phyloP scores from a whole-genome alignment of 2,113 vertebrate species.

The Hypomesus transpacificus region DNA sequence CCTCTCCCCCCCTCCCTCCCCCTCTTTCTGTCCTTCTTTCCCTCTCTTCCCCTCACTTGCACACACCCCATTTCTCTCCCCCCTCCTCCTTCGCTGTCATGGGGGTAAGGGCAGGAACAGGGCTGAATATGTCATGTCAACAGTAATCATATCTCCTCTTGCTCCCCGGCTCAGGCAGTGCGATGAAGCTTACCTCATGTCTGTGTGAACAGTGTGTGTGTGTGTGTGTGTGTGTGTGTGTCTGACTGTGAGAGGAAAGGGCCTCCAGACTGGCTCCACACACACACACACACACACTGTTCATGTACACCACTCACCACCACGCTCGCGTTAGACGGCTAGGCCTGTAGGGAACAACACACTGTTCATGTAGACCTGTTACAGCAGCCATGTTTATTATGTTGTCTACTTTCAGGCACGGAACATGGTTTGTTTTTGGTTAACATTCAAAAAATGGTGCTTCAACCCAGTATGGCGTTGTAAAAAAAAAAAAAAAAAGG shows the following conservation, averaged over 20 bases:
- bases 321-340: too few species aligned
- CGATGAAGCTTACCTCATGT: slow-evolving; percentile 16
- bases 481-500: neutral
- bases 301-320: too few species aligned
- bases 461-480: neutral
- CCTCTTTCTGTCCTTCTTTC: neutral
- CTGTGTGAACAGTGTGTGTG: too few species aligned
- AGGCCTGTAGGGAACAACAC: too few species aligned
- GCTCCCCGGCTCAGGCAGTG: neutral
- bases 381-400: too few species aligned
- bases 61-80: neutral
- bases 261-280: too few species aligned
- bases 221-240: slow-evolving; percentile 22
- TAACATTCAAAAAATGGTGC: too few species aligned
- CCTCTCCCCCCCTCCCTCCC: neutral
- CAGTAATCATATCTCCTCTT: slow-evolving; percentile 34
- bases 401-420: too few species aligned
- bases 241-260: neutral
- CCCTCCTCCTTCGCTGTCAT: neutral
- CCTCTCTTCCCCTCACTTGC: neutral
- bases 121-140: slow-evolving; percentile 28
- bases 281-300: too few species aligned
- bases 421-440: too few species aligned
- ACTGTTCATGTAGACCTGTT: too few species aligned
- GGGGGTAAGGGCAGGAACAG: neutral